phyloP scores from a whole-genome alignment of 1,140 invertebrate species.

The Zaprionus africanus region DNA sequence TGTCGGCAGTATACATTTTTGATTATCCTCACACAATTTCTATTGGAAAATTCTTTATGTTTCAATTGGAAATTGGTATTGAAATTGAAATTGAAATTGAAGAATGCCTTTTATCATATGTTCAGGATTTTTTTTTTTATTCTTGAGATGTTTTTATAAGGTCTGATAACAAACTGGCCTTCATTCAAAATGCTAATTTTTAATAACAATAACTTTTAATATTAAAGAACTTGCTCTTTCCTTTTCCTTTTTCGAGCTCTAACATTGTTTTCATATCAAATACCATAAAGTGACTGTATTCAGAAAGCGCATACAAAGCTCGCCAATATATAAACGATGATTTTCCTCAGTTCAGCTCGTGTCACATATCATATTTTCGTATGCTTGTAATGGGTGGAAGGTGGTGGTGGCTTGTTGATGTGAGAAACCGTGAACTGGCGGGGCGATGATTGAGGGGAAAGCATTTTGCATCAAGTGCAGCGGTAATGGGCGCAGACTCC shows the following conservation, averaged over 20 bases:
- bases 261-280: background rate
- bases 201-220: too few species aligned
- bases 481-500: conserved; percentile 21
- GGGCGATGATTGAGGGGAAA: background rate
- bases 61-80: background rate
- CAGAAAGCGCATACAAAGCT: background rate
- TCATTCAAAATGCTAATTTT: too few species aligned
- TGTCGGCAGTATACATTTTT: background rate
- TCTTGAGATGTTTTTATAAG: background rate
- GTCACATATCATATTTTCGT: background rate
- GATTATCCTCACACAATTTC: background rate
- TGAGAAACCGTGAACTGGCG: background rate
- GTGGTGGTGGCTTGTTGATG: background rate
- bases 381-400: background rate
- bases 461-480: conserved; percentile 35
- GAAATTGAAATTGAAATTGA: too few species aligned
- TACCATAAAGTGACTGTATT: background rate
- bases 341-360: background rate
- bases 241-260: too few species aligned
- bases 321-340: background rate
- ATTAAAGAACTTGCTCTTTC: too few species aligned
- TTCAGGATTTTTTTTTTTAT: too few species aligned
- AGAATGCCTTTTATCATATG: too few species aligned
- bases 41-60: background rate
- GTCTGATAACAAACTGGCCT: background rate